Base-by-base conservation (phyloP, 2,888 invertebrate species). In the Lydus trimaculatus region DNA sequence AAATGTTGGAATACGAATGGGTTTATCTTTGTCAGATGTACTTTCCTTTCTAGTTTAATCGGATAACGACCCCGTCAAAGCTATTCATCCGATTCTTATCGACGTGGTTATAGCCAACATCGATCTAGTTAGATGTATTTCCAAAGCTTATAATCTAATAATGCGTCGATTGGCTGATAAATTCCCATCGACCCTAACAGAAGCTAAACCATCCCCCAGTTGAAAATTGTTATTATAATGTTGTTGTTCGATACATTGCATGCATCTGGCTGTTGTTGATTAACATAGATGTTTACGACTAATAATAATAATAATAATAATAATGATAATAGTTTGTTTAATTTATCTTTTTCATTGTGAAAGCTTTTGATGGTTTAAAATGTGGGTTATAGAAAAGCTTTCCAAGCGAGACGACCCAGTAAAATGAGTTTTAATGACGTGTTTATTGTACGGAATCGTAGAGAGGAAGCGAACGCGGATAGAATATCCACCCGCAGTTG, bases 341-440 rank as follows among this genome's bases (percentile, higher is more conserved):
- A 43, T 43, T n/a, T n/a, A 36, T 43, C 17, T 43, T 8, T 43
- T 36, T 13, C 36, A 36, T 36, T 36, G 15, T 36, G 4, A 8
- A 9, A 20, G 20, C 5, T 48, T 48, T 15, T 4, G 28, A 28
- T 28, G 28, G 28, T 28, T 28, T 3, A 28, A 28, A 28, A n/a
- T n/a, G n/a, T n/a, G n/a, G n/a, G n/a, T n/a, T 62, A 43, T 48
- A 63, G 20, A 43, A 66, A 52, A 66, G 62, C 56, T 66, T 67
- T 67, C 13, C 23, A 25, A 64, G 36, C 61, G 70, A 70, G 71
- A 72, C 76, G 71, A 72, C 72, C 72, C 73, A 74, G 72, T 76
- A 77, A 79, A 79, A 80, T 77, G 77, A 77, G 79, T 79, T 81
- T 81, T 80, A 81, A 81, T 80, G 81, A 79, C 75, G 80, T 78